Percentiles rank a stretch among this genome's conserved stretches.
phyloP scores from a whole-genome alignment of 2,113 vertebrate genomes.

The Mustela nigripes region DNA sequence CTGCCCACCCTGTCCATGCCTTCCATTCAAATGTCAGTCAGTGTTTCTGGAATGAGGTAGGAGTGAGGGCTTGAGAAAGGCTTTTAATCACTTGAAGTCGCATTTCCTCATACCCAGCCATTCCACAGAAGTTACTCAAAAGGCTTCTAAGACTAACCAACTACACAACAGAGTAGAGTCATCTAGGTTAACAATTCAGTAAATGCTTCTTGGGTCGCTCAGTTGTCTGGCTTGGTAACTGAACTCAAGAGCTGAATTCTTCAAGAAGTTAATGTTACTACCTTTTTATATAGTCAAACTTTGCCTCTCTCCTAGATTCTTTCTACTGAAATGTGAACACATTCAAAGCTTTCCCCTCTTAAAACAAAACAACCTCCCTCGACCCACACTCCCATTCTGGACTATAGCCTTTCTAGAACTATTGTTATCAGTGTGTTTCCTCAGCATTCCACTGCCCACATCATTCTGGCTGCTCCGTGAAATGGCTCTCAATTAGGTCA shows the following conservation, averaged over 20 bases:
- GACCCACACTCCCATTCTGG: neutral
- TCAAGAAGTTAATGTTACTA: neutral
- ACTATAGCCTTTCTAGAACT: neutral
- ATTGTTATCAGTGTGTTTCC: neutral
- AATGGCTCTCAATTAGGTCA: neutral
- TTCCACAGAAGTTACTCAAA: neutral
- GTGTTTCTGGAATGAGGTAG: neutral
- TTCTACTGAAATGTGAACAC: neutral
- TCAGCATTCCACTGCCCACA: neutral
- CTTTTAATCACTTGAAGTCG: neutral
- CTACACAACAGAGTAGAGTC: neutral
- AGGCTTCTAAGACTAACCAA: neutral
- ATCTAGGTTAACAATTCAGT: neutral
- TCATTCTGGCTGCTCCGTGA: neutral
- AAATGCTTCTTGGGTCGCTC: neutral
- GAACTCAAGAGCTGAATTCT: neutral
- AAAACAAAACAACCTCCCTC: neutral
- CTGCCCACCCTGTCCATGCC: neutral
- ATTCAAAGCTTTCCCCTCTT: neutral
- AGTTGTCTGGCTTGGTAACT: neutral
- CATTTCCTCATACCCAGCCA: neutral
- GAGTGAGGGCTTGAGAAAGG: neutral
- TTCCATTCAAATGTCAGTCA: neutral
- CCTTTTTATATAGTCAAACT: neutral
- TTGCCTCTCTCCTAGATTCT: slow-evolving; percentile 22